A percentile compares a stretch with the other conserved stretches of the same genome.
phyloP scores from a whole-genome alignment of 2,888 invertebrate genomes.

The Aethes cnicana region DNA sequence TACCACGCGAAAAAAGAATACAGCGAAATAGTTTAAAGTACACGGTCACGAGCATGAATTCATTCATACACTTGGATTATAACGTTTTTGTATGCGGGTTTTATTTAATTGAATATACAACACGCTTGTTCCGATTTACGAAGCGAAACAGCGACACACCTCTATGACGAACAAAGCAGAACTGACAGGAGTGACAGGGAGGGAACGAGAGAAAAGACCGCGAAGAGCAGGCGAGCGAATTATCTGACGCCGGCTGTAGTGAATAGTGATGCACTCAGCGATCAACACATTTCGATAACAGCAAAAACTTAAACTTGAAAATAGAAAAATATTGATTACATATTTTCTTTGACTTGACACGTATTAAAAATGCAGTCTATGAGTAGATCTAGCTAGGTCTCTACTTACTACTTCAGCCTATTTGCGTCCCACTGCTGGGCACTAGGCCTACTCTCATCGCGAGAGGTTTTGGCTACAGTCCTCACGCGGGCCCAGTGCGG shows the following conservation, averaged over 20 bases:
- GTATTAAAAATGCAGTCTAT: too few species aligned
- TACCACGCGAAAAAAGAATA: constrained; percentile 1
- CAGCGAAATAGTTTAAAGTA: constrained; percentile 9
- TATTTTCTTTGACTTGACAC: too few species aligned
- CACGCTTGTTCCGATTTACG: constrained; percentile 50
- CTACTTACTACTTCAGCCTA: too few species aligned
- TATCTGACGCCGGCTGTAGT: constrained; percentile 31
- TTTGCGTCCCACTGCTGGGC: too few species aligned
- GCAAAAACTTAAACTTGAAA: background rate
- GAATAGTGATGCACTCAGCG: constrained; percentile 14
- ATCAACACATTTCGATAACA: background rate
- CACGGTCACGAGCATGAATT: constrained; percentile 6
- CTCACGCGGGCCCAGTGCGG: too few species aligned
- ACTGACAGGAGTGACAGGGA: constrained; percentile 47
- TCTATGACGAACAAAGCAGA: constrained; percentile 41
- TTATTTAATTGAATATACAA: background rate
- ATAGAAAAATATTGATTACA: background rate
- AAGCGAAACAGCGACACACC: constrained; percentile 8
- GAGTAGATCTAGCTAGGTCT: too few species aligned
- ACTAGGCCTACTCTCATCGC: too few species aligned
- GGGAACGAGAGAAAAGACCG: constrained; percentile 34
- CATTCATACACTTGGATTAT: constrained; percentile 16
- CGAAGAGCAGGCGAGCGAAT: constrained; percentile 50
- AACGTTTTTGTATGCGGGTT: constrained; percentile 19
- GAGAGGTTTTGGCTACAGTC: too few species aligned